Base-by-base conservation (phyloP, 2,888 invertebrate genomes). In the Cheiracanthium punctorium region DNA sequence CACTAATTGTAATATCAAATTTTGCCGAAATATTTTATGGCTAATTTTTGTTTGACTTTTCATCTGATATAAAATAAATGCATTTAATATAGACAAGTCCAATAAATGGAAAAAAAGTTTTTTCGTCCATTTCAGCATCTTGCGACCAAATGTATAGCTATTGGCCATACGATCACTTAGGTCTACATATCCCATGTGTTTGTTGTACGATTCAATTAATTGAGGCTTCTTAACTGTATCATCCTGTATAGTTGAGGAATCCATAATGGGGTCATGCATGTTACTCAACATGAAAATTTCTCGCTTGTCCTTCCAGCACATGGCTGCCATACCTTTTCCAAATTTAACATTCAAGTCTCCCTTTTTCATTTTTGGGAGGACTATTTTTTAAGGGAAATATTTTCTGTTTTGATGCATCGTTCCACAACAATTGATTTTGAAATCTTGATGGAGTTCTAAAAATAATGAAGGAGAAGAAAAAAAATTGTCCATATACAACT, bases 111-210 rank as follows among this genome's bases (percentile, higher is more conserved):
- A 70, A 70, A 70, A 70, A 79, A 79, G 29, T 28, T 77, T 79
- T 33, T 70, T 79, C 12, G 70, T 70, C 79, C 79, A 79, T 48
- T 79, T 79, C 14, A 79, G 14, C 29, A 71, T 71, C 5, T 33
- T 8, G 28, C 58, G 17, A 71, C 37, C 58, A 28, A 79, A 79
- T 8, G 33, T 58, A 17, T 79, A 79, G 10, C 52, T 58, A n/a
- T 52, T 71, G 1, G 79, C 70, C 79, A 79, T 79, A 12, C 79
- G 32, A n/a, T 79, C 79, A 30, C 71, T 79, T 10, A 69, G 29
- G 32, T 79, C 79, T 17, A 79, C 70, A 24, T 58, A 71, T 4
- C 70, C 79, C 58, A 79, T 79, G 28, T 70, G 32, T 32, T 79
- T 33, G 10, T 79, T 71, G 24, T 79, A 79, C 24, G 30, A 20